Evolutionary conservation across 2,888 invertebrate genomes (phyloP), one percentile per base, ranked within the genome.

Genomic region (Eristalis arbustorum): DNA sequence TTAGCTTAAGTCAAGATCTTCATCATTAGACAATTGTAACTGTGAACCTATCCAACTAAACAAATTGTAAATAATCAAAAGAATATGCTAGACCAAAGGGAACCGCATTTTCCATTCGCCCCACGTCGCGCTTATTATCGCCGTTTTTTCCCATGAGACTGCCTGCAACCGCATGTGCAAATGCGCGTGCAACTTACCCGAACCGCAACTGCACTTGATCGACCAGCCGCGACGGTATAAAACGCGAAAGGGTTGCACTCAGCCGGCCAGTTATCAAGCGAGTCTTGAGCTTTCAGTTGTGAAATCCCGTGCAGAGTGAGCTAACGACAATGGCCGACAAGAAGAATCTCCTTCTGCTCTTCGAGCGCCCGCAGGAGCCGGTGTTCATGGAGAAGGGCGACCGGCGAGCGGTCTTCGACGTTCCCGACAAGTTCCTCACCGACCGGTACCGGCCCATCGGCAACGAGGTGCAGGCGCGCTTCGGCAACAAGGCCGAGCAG

Each of bases 301-400:
- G 11, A 28, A 18, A 14, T 28, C 31, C n/a, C 25, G 11, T 62
- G 11, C 3, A 8, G 25, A 22, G 10, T 28, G 4, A 18, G 57
- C n/a, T 34, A 2, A 28, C 6, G 23, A 84, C 74, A n/a, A 91
- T 91, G 92, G 90, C 92, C 49, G 90, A 93, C 74, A 94, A 93
- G 89, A 91, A 93, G n/a, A 94, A 95, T 89, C 91, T 96, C 13
- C 92, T 95, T 89, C 92, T 95, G 89, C 94, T 97, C 89, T 96
- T 96, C 93, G 96, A 96, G 90, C 95, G 96, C 56, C 96, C 96
- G 11, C 94, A 94, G 85, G 96, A 97, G 92, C 96, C 96, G 0
- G 94, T 95, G 80, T 96, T 96, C 92, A 95, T 96, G 93, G 95
- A 95, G 88, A 97, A 96, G 92, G 96, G 96, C 2, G 94, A 95